phyloP scores from a whole-genome alignment of 2,888 invertebrate genomes.

The Ceraclea dissimilis region DNA sequence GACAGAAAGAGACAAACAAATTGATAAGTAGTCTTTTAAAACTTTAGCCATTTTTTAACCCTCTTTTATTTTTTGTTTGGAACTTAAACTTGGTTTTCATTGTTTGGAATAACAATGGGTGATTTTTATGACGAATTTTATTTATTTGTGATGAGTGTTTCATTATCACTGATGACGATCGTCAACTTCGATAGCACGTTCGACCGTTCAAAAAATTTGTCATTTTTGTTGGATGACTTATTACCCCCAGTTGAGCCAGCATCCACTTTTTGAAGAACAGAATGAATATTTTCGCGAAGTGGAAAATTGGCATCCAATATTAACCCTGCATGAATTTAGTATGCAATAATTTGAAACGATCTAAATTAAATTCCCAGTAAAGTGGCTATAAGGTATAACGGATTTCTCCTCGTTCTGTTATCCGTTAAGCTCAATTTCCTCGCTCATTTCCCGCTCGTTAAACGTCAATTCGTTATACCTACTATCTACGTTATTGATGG shows the following conservation, averaged over 20 bases:
- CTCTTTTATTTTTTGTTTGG: background rate
- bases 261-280: too few species aligned
- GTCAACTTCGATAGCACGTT: too few species aligned
- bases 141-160: too few species aligned
- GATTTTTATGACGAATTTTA: too few species aligned
- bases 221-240: too few species aligned
- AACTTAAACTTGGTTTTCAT: background rate
- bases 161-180: too few species aligned
- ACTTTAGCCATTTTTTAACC: background rate
- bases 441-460: constrained; percentile 9
- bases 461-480: constrained; percentile 7
- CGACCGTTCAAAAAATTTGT: too few species aligned
- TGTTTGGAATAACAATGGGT: background rate
- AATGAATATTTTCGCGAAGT: too few species aligned
- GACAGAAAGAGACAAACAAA: background rate
- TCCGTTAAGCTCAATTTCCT: constrained; percentile 16
- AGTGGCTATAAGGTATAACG: background rate
- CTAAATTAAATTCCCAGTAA: background rate
- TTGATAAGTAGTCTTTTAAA: background rate
- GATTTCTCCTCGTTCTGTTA: constrained; percentile 10
- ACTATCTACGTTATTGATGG: too few species aligned
- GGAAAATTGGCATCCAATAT: too few species aligned
- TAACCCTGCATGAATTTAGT: too few species aligned
- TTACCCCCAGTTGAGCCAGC: too few species aligned
- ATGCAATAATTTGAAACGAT: background rate